phyloP scores from a whole-genome alignment of 2,888 invertebrate species.

The Oxycera nigricornis region DNA sequence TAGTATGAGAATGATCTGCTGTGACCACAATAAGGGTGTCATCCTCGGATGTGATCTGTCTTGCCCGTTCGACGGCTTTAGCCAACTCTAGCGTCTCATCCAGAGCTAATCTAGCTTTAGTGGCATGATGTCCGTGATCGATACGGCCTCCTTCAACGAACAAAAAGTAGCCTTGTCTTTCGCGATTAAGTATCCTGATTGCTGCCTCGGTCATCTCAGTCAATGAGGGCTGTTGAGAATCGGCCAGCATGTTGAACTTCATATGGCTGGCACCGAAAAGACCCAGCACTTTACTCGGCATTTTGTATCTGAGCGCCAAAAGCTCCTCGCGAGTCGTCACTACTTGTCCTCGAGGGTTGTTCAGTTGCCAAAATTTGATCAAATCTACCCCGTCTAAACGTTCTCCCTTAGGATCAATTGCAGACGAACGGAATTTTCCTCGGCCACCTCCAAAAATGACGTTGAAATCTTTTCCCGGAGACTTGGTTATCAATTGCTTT shows the following conservation, averaged over 20 bases:
- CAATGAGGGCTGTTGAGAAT: slow-evolving; percentile 67
- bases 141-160: slow-evolving; percentile 74
- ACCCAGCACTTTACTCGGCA: slow-evolving; percentile 70
- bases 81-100: slow-evolving; percentile 71
- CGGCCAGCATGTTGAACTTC: slow-evolving; percentile 71
- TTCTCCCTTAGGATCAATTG: slow-evolving; percentile 64
- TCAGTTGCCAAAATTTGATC: slow-evolving; percentile 69
- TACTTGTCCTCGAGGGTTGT: slow-evolving; percentile 57
- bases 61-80: slow-evolving; percentile 72
- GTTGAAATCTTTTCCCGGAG: slow-evolving; percentile 72
- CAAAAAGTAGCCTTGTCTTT: slow-evolving; percentile 75
- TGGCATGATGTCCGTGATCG: slow-evolving; percentile 59
- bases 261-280: slow-evolving; percentile 72
- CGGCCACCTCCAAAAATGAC: slow-evolving; percentile 64
- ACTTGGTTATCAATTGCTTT: slow-evolving; percentile 70
- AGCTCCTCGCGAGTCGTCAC: slow-evolving; percentile 65
- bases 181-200: slow-evolving; percentile 71
- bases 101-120: slow-evolving; percentile 55
- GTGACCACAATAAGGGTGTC: slow-evolving; percentile 86
- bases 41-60: slow-evolving; percentile 66
- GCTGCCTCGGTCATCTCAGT: slow-evolving; percentile 82
- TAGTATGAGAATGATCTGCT: slow-evolving; percentile 81
- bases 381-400: slow-evolving; percentile 71
- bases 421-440: slow-evolving; percentile 55
- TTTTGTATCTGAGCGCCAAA: slow-evolving; percentile 58